Evolutionary conservation across 2,888 invertebrate genomes (phyloP).

Genomic region (Drosophila ustulata): DNA sequence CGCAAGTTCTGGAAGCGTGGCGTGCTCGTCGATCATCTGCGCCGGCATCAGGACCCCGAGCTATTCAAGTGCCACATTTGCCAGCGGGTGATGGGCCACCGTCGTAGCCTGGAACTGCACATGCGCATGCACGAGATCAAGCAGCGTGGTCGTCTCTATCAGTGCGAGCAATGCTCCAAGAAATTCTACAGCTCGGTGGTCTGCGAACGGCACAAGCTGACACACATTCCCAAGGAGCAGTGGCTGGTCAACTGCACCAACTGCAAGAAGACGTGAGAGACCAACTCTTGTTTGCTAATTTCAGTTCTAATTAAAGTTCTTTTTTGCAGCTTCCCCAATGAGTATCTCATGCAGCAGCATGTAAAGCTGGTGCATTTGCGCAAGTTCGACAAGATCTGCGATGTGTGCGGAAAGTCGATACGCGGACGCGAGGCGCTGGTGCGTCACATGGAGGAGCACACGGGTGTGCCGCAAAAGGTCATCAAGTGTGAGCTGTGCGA

Average conservation of each 20-base stretch:
- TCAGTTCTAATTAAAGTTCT: neutral
- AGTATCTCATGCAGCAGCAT: slow-evolving; percentile 79
- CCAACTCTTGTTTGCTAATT: neutral
- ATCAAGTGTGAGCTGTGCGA: slow-evolving; percentile 82
- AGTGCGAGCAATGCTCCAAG: slow-evolving; percentile 82
- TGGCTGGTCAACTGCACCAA: slow-evolving; percentile 73
- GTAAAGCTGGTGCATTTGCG: slow-evolving; percentile 80
- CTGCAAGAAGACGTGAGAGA: slow-evolving; percentile 78
- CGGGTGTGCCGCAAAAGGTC: slow-evolving; percentile 68
- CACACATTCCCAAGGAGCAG: slow-evolving; percentile 81
- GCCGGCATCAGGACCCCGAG: slow-evolving; percentile 81
- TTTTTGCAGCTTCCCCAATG: slow-evolving; percentile 74
- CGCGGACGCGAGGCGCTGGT: slow-evolving; percentile 75
- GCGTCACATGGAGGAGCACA: slow-evolving; percentile 81
- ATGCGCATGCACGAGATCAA: slow-evolving; percentile 77
- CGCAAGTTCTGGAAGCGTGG: slow-evolving; percentile 81
- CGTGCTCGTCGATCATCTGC: slow-evolving; percentile 82
- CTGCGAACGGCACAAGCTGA: slow-evolving; percentile 78
- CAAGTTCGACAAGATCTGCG: slow-evolving; percentile 81
- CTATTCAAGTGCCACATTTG: slow-evolving; percentile 82
- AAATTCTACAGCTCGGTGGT: slow-evolving; percentile 77
- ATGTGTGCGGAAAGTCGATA: slow-evolving; percentile 82
- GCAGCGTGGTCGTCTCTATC: slow-evolving; percentile 66
- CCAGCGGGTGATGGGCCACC: slow-evolving; percentile 72
- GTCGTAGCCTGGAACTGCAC: slow-evolving; percentile 77